These are phyloP conservation scores for Belgica antarctica DNA, from an alignment of 2,888 invertebrate species.

Conservation along the genomic window DNA sequence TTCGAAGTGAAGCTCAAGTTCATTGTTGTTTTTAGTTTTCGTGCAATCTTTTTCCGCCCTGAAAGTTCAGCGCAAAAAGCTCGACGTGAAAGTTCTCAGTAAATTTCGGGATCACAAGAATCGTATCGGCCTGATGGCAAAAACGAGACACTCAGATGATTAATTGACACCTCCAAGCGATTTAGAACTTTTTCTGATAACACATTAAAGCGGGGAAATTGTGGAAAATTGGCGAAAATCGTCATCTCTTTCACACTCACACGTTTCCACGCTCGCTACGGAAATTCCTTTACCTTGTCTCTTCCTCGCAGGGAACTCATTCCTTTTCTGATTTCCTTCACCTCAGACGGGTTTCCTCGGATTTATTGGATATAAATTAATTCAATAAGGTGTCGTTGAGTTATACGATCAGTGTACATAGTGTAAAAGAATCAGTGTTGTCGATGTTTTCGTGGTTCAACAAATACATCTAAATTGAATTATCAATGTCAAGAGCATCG, in stretches of 20 bases:
- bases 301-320: no score
- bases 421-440: background rate
- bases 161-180: no score
- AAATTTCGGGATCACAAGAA: no score
- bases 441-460: background rate
- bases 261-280: background rate
- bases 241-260: constrained; percentile 26
- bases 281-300: constrained; percentile 30
- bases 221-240: constrained; percentile 23
- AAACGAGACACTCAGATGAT: no score
- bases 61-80: no score
- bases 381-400: background rate
- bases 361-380: background rate
- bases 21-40: no score
- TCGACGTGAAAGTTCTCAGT: no score
- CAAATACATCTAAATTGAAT: constrained; percentile 11
- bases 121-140: no score
- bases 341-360: background rate
- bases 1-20: no score
- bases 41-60: no score
- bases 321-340: background rate
- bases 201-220: no score
- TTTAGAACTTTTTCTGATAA: no score
- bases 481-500: constrained; percentile 28
- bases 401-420: background rate